Evolutionary conservation across 2,797 vertebrate genomes (phyloP).

Genomic region (Parotocinclus haroldoi): DNA sequence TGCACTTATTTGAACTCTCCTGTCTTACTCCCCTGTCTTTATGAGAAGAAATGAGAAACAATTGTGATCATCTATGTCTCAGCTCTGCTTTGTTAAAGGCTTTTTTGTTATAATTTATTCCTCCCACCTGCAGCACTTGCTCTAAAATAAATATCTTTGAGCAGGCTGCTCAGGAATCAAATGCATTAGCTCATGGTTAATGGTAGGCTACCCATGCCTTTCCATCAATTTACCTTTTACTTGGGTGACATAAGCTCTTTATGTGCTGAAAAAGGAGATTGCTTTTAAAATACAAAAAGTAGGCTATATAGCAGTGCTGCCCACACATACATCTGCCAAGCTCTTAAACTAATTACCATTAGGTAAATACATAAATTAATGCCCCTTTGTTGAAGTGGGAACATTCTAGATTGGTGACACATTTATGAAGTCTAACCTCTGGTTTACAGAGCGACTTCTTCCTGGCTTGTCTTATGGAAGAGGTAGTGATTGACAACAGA

Average conservation of each 20-base stretch:
- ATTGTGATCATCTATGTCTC: neutral
- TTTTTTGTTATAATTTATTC: constrained; percentile 58
- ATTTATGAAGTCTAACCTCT: constrained; percentile 17
- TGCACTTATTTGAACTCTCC: constrained; percentile 11
- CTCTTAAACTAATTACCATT: constrained; percentile 8
- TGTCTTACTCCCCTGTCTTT: no score
- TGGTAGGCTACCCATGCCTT: neutral
- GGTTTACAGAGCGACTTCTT: constrained; percentile 5
- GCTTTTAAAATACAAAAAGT: constrained; percentile 8
- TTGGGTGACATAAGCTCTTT: constrained; percentile 18
- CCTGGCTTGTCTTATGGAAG: neutral
- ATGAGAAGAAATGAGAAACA: no score
- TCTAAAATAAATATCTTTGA: constrained; percentile 66
- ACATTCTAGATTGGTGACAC: constrained; percentile 10
- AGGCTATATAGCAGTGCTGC: neutral
- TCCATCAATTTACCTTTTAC: neutral
- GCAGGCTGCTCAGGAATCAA: constrained; percentile 57
- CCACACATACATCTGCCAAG: constrained; percentile 15
- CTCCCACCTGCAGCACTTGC: constrained; percentile 53
- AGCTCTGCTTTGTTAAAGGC: constrained; percentile 27
- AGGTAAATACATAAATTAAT: constrained; percentile 14
- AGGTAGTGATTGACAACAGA: constrained; percentile 15
- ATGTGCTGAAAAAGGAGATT: neutral
- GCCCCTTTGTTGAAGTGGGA: neutral
- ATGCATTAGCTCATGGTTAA: constrained; percentile 55